Evolutionary conservation across 2,797 vertebrate species (phyloP).

Genomic region (Iguana delicatissima): DNA sequence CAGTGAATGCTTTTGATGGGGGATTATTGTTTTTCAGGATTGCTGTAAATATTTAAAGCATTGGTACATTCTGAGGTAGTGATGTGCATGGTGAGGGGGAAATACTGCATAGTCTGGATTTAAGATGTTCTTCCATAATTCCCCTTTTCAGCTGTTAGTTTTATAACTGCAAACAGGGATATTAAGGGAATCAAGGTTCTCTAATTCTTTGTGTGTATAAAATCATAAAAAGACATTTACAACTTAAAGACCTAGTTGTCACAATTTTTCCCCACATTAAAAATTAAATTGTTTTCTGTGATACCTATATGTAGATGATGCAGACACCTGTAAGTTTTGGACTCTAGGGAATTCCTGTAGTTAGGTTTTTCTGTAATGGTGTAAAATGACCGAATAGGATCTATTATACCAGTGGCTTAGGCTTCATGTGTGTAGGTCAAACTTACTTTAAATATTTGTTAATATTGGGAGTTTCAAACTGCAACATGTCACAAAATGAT

Average conservation of each 20-base stretch:
- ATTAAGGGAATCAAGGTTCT: conserved; percentile 62
- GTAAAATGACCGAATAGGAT: conserved; percentile 49
- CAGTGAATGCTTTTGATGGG: conserved; percentile 56
- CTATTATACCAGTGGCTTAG: conserved; percentile 27
- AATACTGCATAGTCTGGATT: conserved; percentile 60
- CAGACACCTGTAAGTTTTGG: conserved; percentile 63
- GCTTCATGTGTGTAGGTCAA: conserved; percentile 32
- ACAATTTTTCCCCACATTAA: conserved; percentile 1
- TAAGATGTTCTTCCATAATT: conserved; percentile 58
- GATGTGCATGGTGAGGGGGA: conserved; percentile 45
- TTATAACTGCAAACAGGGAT: conserved; percentile 52
- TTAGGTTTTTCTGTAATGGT: conserved; percentile 59
- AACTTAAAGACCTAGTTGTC: conserved; percentile 37
- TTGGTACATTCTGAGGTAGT: conserved; percentile 66
- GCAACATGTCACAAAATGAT: conserved; percentile 24
- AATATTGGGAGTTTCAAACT: conserved; percentile 22
- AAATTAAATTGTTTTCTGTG: conserved; percentile 49
- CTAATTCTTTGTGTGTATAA: conserved; percentile 65
- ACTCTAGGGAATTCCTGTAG: conserved; percentile 50
- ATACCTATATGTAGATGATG: conserved; percentile 46
- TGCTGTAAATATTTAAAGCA: conserved; percentile 76
- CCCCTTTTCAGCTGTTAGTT: conserved; percentile 60
- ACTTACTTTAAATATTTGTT: conserved; percentile 31
- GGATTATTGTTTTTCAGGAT: conserved; percentile 58
- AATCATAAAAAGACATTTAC: conserved; percentile 49